These are phyloP conservation scores for Lepus townsendii DNA, from an alignment of 2,797 vertebrate species.

Conservation along the genomic window DNA sequence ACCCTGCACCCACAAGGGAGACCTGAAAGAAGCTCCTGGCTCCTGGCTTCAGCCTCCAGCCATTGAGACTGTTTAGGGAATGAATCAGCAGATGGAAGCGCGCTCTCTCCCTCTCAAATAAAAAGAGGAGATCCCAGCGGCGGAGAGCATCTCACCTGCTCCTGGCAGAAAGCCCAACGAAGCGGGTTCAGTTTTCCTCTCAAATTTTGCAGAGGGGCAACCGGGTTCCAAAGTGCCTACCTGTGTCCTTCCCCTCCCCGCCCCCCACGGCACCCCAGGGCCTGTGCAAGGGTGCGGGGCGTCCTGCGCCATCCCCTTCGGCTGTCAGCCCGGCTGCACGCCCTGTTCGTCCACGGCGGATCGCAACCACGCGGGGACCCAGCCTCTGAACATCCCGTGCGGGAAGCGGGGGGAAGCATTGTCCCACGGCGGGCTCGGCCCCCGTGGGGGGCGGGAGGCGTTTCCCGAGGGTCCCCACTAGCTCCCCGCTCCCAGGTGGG, in stretches of 20 bases:
- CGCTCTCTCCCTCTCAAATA: too few species aligned
- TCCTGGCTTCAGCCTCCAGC: too few species aligned
- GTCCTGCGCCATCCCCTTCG: too few species aligned
- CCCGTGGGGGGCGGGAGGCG: background rate
- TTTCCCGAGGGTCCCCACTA: background rate
- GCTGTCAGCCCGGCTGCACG: too few species aligned
- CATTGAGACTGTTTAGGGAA: too few species aligned
- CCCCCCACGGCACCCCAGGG: background rate
- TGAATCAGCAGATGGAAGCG: too few species aligned
- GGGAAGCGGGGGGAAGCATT: background rate
- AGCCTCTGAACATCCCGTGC: background rate
- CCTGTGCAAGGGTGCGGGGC: background rate
- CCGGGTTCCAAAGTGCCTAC: background rate
- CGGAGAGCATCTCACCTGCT: background rate
- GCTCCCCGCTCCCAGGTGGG: background rate
- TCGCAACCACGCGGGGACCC: background rate
- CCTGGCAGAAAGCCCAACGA: background rate
- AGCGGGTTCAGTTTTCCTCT: background rate
- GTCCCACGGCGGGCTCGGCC: background rate
- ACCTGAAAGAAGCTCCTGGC: too few species aligned
- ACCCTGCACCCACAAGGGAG: too few species aligned
- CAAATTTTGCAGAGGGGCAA: slow-evolving; percentile 2
- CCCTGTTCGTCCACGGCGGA: background rate
- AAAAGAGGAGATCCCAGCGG: background rate
- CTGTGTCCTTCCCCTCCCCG: background rate